Conservation (phyloP, 2,113 vertebrate species). For the Chaetops frenatus region DNA sequence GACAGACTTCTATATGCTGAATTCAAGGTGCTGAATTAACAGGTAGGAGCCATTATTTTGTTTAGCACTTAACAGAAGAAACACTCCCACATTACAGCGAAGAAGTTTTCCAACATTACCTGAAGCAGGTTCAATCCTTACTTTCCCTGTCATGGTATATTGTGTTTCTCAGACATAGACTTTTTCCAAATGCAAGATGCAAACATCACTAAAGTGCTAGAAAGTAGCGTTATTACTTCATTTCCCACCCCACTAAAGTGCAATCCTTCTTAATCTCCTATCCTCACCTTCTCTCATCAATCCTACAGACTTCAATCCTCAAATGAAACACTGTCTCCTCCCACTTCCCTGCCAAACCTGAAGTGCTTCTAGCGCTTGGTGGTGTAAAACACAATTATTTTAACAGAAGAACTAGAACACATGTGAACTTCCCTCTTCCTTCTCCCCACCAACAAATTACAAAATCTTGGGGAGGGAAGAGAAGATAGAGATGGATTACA, state of each 20-base stretch:
- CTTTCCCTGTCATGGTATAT: neutral
- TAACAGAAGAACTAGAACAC: neutral
- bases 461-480: neutral
- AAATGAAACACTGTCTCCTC: neutral
- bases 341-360: neutral
- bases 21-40: neutral
- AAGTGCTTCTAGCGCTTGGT: neutral
- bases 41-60: neutral
- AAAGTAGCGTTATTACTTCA: neutral
- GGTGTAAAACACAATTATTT: neutral
- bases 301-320: neutral
- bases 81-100: neutral
- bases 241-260: neutral
- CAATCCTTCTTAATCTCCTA: neutral
- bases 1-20: neutral
- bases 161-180: neutral
- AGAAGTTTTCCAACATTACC: neutral
- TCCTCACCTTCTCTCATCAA: neutral
- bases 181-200: neutral
- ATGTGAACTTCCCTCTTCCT: neutral
- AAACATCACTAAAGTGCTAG: neutral
- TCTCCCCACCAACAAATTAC: neutral
- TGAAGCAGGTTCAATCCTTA: neutral
- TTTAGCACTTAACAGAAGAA: neutral
- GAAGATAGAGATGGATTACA: neutral